Evolutionary conservation across 2,113 vertebrate species (phyloP), one percentile per base, ranked within the genome.

Genomic region (Anarhynchus alexandrinus): DNA sequence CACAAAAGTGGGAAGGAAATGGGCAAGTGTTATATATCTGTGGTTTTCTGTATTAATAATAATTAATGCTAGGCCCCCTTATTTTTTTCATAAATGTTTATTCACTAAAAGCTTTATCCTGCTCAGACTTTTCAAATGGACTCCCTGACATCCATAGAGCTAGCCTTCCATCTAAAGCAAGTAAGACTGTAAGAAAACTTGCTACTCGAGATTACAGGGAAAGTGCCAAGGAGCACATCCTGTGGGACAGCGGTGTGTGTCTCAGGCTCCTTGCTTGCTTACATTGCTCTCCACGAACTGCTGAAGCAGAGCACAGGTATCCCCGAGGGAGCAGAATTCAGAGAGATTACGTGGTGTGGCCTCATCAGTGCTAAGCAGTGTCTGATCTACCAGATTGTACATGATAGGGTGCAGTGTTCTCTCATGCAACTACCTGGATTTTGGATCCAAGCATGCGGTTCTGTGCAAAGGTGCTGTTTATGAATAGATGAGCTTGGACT

Each of bases 321-420:
- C n/a, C 30, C 86, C 16, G 40, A 73, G 51, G 12, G 8, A 85
- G 42, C 36, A 74, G 61, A 74, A 78, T 36, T 73, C 51, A 65
- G 64, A 52, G 51, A 2, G 1, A 5, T 12, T 22, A 52, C 40
- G 34, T 51, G 83, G 7, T 36, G 70, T 18, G 3, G 4, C 15
- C 43, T 55, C n/a, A 42, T 4, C 42, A 27, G 65, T 3, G 55
- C 55, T 18, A 36, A 58, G 57, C 61, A 45, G 42, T 11, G 27
- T 11, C 82, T 71, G 21, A 76, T 17, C 86, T 38, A 30, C 11
- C 34, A 49, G 21, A 51, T 22, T 0, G 0, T 45, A 54, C 0
- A 0, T 22, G 84, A 78, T 7, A 25, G 20, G 21, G 9, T 51
- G 66, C 38, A 82, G 78, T 51, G 12, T 27, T 71, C 45, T 45